These are phyloP conservation scores for Eclectus roratus DNA, from an alignment of 2,113 vertebrate genomes.

Conservation along the genomic window DNA sequence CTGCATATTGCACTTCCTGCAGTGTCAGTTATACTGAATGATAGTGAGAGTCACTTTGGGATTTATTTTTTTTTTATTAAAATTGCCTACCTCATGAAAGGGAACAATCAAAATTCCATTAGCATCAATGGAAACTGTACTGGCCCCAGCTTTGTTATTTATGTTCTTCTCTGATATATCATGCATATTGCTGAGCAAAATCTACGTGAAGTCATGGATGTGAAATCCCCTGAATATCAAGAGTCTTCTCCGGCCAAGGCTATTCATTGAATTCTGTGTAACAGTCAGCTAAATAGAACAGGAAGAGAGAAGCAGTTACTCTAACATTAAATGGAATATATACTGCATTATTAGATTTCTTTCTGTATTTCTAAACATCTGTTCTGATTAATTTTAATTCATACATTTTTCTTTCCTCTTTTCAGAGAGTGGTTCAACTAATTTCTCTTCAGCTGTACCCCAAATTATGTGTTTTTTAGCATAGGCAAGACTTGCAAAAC, in stretches of 20 bases:
- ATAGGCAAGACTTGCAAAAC: background rate
- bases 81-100: background rate
- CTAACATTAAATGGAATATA: background rate
- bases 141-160: background rate
- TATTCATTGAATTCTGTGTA: background rate
- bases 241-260: background rate
- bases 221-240: background rate
- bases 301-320: background rate
- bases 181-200: background rate
- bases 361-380: background rate
- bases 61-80: slow-evolving; percentile 15
- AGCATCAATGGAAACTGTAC: background rate
- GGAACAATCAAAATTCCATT: background rate
- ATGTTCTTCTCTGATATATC: background rate
- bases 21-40: slow-evolving; percentile 29
- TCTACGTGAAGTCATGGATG: background rate
- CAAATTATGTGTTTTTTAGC: background rate
- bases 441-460: background rate
- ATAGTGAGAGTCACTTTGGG: background rate
- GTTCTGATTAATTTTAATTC: background rate
- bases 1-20: slow-evolving; percentile 29
- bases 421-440: background rate
- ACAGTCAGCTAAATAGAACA: background rate
- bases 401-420: too few relatives aligned
- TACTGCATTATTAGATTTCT: background rate